Evolutionary conservation across 2,113 vertebrate species (phyloP), one percentile per base, ranked within the genome.

Genomic region (Ochotona curzoniae): DNA sequence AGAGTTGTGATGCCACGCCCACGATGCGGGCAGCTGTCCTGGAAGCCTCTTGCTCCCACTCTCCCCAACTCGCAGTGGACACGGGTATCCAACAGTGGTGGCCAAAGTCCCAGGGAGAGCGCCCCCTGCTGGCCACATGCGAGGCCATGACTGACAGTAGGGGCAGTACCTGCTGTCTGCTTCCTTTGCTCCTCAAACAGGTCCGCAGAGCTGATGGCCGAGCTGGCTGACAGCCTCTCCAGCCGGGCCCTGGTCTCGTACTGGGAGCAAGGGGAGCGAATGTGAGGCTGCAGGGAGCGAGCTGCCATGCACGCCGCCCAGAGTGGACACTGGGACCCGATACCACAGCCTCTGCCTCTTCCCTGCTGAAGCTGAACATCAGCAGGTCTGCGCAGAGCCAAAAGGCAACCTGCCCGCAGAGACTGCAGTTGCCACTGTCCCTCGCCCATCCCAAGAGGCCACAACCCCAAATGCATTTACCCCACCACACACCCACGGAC

Each of bases 171-270:
- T 83, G 98, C 11, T 0, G 97, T 1, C 81, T 98, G 98, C 91
- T 98, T 99, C 98, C 98, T 99, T 93, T 99, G 98, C 38, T 99
- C 99, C 1, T 99, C 99, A 49, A 99, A 99, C 86, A 99, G 97
- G 86, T 99, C 99, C 0, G 99, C 98, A 2, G 99, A 99, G 90
- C 99, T 99, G 83, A 99, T 99, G 14, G 99, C 95, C 0, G 99
- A 97, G 51, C 97, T 99, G 30, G 98, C 98, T 1, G 99, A 97
- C 49, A 99, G 97, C 47, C 98, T 98, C 89, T 99, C 99, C 96
- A 99, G 98, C 35, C 99, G 98, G 17, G 99, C 98, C 88, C 98
- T 98, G 28, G 99, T 97, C 95, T 99, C 99, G 5, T 99, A 99
- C 99, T 99, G 83, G 38, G 61, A 70, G 82, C 93, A 35, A 35